Conservation (phyloP, 92 coral and sea anemone genomes). For the Porites cylindrica region DNA sequence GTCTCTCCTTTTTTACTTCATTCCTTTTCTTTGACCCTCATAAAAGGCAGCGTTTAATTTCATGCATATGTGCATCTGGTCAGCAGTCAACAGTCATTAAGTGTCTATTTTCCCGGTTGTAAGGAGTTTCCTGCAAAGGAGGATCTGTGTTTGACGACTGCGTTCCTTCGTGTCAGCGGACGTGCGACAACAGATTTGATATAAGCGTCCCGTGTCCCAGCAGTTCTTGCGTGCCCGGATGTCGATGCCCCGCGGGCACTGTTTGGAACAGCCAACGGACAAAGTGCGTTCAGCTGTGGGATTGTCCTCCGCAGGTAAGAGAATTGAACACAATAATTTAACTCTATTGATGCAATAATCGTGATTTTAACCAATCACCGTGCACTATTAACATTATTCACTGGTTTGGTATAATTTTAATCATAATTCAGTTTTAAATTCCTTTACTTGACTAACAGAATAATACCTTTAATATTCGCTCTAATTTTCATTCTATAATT, state of each 20-base stretch:
- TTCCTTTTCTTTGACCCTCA: too few relatives aligned
- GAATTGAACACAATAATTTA: neutral
- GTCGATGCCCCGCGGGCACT: constrained; percentile 97
- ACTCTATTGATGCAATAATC: neutral
- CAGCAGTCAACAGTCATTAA: neutral
- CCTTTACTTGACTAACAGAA: neutral
- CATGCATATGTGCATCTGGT: too few relatives aligned
- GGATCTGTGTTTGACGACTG: constrained; percentile 97
- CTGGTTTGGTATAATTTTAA: neutral
- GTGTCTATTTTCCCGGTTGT: constrained; percentile 46
- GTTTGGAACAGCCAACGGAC: constrained; percentile 84
- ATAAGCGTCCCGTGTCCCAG: constrained; percentile 67
- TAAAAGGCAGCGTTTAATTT: too few relatives aligned
- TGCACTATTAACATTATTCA: neutral
- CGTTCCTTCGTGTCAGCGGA: constrained; percentile 89
- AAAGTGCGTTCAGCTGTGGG: constrained; percentile 80
- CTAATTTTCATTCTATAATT: neutral
- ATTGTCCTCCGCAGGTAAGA: constrained; percentile 88
- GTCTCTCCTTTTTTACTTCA: too few relatives aligned
- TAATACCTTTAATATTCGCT: neutral
- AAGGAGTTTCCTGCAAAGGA: constrained; percentile 91
- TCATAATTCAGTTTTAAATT: neutral
- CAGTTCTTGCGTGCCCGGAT: constrained; percentile 92
- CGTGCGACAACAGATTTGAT: constrained; percentile 78
- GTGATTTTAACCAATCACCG: neutral